phyloP scores from a whole-genome alignment of 2,888 invertebrate genomes.

The Standfussiana lucernea region DNA sequence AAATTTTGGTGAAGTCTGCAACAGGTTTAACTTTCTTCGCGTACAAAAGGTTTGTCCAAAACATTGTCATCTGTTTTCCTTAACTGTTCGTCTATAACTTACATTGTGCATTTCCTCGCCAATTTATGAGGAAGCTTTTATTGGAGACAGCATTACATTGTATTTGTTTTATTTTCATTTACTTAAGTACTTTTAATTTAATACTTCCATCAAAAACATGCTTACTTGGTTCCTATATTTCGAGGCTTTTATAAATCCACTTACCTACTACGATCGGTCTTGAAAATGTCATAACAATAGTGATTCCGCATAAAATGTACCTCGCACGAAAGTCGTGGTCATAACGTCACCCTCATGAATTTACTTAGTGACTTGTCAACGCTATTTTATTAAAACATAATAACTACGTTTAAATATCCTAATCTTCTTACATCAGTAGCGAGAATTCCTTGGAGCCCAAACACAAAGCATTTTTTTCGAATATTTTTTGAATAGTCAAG shows the following conservation, averaged over 20 bases:
- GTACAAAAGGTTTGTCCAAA: conserved; percentile 41
- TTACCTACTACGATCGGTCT: conserved; percentile 14
- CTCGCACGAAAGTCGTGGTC: not conserved
- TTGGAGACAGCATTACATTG: not conserved
- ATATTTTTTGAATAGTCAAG: not conserved
- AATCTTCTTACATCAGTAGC: not conserved
- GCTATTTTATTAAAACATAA: not conserved
- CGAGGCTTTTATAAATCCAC: not conserved
- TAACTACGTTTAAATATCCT: not conserved
- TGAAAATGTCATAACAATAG: conserved; percentile 6
- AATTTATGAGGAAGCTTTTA: not conserved
- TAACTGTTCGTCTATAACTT: not conserved
- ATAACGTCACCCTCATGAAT: not conserved
- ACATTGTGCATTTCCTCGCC: not conserved
- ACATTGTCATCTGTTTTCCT: not conserved
- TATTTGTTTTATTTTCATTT: not conserved
- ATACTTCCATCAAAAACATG: not conserved
- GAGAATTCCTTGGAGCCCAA: not conserved
- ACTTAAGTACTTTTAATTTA: not conserved
- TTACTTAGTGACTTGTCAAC: not conserved
- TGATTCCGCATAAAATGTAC: conserved; percentile 16
- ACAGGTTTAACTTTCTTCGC: conserved; percentile 29
- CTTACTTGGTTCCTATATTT: not conserved
- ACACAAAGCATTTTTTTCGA: not conserved
- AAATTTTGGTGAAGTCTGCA: conserved; percentile 36